Base-by-base conservation (phyloP, 2,888 invertebrate species). In the Chaetogeoica ovagalla region DNA sequence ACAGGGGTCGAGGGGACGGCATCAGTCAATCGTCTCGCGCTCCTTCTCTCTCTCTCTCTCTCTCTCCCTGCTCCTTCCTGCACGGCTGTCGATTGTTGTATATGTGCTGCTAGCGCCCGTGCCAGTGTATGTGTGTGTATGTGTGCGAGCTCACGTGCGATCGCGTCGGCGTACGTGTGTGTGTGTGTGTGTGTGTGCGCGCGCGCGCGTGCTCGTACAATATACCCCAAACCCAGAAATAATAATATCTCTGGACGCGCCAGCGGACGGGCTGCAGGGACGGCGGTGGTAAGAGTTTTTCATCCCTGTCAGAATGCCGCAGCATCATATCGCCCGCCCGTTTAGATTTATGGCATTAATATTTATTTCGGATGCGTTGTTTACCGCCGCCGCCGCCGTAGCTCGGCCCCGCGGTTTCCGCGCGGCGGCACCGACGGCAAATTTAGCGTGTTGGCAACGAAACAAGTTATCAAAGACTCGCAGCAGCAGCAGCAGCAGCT, bases 321-420 rank as follows among this genome's bases (percentile, higher is more conserved):
- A 59, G 52, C 77, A 21, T 79, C 70, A 71, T 79, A 71, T 79
- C 71, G n/a, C 73, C 30, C 60, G 52, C 60, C 19, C 52, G 71
- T 71, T 71, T 79, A 71, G 71, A 79, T 79, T 79, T 79, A 79
- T 79, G 62, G 79, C 71, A 71, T 79, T 79, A 79, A 79, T 79
- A 79, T 79, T 79, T 79, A 79, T 79, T 71, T 79, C 65, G 63
- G 79, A 71, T 37, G 71, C 63, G 79, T 79, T 79, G 71, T 79
- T 70, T 79, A 71, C 63, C 70, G 63, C 79, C 30, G 30, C 30
- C 30, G 30, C 30, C 30, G 30, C 30, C 30, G 30, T 4, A 1
- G 30, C 1, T 5, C 19, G 2, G 13, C 0, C 39, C 17, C 30
- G 43, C 15, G 15, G 19, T 1, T 23, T 2, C 11, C 7, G n/a